Evolutionary conservation across 1,140 invertebrate genomes (phyloP).

Genomic region (Pogonomyrmex californicus): DNA sequence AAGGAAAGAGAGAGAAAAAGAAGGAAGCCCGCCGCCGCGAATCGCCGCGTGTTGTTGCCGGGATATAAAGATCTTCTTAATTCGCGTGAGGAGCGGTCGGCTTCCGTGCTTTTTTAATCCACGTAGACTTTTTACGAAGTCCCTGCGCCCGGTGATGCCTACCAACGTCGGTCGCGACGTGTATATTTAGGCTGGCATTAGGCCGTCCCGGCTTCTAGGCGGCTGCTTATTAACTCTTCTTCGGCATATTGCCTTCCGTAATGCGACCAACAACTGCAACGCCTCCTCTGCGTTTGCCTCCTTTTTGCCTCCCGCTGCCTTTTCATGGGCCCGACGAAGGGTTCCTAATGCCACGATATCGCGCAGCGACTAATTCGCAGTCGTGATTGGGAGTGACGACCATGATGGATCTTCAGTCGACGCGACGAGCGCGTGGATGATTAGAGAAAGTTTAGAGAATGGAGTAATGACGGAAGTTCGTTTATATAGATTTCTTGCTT

Average conservation of each 20-base stretch:
- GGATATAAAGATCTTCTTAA: constrained; percentile 64
- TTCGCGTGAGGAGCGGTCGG: constrained; percentile 58
- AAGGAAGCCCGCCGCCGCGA: not conserved
- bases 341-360: constrained; percentile 47
- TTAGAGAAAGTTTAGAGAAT: not conserved
- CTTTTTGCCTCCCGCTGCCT: constrained; percentile 21
- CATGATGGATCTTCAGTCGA: not conserved
- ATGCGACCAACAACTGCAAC: constrained; percentile 66
- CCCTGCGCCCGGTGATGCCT: constrained; percentile 34
- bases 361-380: constrained; percentile 39
- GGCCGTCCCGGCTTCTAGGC: constrained; percentile 66
- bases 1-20: not conserved
- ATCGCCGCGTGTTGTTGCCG: constrained; percentile 42
- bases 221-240: constrained; percentile 78
- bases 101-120: constrained; percentile 72
- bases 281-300: constrained; percentile 17
- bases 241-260: constrained; percentile 73
- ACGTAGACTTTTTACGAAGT: constrained; percentile 63
- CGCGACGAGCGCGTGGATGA: not conserved
- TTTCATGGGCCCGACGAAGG: constrained; percentile 10
- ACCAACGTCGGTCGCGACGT: constrained; percentile 65
- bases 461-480: not conserved
- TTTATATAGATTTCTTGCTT: too few relatives aligned
- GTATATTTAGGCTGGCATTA: constrained; percentile 80
- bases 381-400: constrained; percentile 18